phyloP scores from a whole-genome alignment of 2,888 invertebrate species.

The Nemotelus nigrinus region DNA sequence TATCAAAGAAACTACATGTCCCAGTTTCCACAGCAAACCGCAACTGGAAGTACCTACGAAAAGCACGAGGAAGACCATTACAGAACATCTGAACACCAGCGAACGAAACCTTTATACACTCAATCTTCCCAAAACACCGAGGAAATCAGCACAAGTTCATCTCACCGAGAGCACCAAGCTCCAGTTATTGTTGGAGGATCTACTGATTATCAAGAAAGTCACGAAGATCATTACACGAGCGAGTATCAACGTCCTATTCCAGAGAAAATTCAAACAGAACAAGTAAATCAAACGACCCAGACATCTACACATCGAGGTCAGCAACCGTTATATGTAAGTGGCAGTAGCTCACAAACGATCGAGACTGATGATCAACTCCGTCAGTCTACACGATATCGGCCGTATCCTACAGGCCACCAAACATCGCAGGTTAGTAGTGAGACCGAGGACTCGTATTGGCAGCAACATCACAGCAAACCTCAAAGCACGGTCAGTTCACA shows the following conservation, averaged over 20 bases:
- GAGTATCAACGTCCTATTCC: slow-evolving; percentile 22
- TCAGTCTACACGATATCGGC: slow-evolving; percentile 10
- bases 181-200: slow-evolving; percentile 17
- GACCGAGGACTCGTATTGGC: slow-evolving; percentile 34
- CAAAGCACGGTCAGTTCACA: not conserved
- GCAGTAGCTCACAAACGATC: slow-evolving; percentile 2
- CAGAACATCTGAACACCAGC: slow-evolving; percentile 3
- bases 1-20: not conserved
- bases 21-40: slow-evolving; percentile 10
- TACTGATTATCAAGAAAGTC: slow-evolving; percentile 8
- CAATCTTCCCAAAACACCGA: slow-evolving; percentile 17
- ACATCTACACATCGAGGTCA: not conserved
- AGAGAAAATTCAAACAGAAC: slow-evolving; percentile 8
- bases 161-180: slow-evolving; percentile 7
- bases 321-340: not conserved
- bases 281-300: slow-evolving; percentile 8
- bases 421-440: slow-evolving; percentile 8
- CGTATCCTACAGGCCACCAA: slow-evolving; percentile 18
- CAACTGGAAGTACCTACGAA: slow-evolving; percentile 15
- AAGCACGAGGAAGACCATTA: slow-evolving; percentile 12
- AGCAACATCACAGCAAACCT: slow-evolving; percentile 1
- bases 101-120: slow-evolving; percentile 21
- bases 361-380: slow-evolving; percentile 15
- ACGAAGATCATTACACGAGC: slow-evolving; percentile 28
- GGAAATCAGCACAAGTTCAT: not conserved